These are phyloP conservation scores for Amazona ochrocephala DNA, from an alignment of 2,797 vertebrate genomes.

Conservation along the genomic window DNA sequence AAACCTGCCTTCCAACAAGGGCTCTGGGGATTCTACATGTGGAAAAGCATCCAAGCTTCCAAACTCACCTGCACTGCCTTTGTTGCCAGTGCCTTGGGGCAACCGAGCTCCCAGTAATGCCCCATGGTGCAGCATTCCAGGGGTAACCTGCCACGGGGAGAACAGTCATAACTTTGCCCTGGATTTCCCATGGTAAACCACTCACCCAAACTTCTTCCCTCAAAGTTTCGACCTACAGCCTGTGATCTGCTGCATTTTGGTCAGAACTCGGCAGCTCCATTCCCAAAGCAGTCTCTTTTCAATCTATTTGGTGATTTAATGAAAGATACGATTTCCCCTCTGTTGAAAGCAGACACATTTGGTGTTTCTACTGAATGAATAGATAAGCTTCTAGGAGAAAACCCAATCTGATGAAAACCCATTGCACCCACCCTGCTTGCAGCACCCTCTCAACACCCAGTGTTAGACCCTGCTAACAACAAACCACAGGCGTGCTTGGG, in stretches of 20 bases:
- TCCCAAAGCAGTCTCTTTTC: background rate
- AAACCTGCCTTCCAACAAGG: background rate
- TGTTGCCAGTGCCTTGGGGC: background rate
- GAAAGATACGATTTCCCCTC: background rate
- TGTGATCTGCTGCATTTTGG: background rate
- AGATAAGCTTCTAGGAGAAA: background rate
- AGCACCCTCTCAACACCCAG: background rate
- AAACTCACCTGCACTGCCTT: background rate
- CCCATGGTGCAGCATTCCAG: fast-evolving
- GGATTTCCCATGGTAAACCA: background rate
- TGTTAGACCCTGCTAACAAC: background rate
- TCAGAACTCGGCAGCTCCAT: background rate
- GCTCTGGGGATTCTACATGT: background rate
- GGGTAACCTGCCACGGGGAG: background rate
- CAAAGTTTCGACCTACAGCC: background rate
- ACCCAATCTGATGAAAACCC: background rate
- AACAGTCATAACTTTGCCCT: background rate
- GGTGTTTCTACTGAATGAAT: background rate
- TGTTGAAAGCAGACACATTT: background rate
- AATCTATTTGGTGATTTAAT: background rate
- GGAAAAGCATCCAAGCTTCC: background rate
- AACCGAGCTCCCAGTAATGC: background rate
- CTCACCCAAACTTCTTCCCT: fast-evolving
- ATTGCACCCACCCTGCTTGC: background rate
- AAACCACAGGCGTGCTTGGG: background rate